phyloP scores from a whole-genome alignment of 2,888 invertebrate species.

The Melanchra persicariae region DNA sequence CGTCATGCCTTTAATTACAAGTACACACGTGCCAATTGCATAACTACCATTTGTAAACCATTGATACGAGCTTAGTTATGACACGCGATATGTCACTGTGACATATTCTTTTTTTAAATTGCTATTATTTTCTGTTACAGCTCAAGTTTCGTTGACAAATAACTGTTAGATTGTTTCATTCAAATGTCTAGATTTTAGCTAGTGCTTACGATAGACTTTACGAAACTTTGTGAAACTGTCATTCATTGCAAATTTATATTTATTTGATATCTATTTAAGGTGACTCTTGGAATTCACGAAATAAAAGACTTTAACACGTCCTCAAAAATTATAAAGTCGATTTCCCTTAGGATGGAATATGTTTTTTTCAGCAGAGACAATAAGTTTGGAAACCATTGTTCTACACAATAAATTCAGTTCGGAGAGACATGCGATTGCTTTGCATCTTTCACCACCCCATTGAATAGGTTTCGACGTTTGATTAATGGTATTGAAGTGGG shows the following conservation, averaged over 20 bases:
- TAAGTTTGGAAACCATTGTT: conserved; percentile 70
- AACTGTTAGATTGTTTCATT: conserved; percentile 22
- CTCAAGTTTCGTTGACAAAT: conserved; percentile 9
- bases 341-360: conserved; percentile 37
- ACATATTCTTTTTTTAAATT: conserved; percentile 17
- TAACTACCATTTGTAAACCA: conserved; percentile 40
- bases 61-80: conserved; percentile 38
- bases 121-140: conserved; percentile 19
- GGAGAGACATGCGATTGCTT: conserved; percentile 84
- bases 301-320: not conserved
- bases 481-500: conserved; percentile 85
- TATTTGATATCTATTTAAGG: not conserved
- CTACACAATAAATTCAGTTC: conserved; percentile 79
- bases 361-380: conserved; percentile 57
- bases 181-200: conserved; percentile 28
- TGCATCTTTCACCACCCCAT: conserved; percentile 87
- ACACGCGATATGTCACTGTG: conserved; percentile 24
- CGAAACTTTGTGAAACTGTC: conserved; percentile 9
- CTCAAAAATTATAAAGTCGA: conserved; percentile 36
- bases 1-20: conserved; percentile 26
- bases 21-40: conserved; percentile 28
- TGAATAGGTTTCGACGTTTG: conserved; percentile 86
- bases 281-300: not conserved
- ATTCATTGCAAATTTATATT: conserved; percentile 1
- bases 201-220: conserved; percentile 20